Evolutionary conservation across 2,113 vertebrate genomes (phyloP).

Genomic region (Phrynocephalus versicolor): DNA sequence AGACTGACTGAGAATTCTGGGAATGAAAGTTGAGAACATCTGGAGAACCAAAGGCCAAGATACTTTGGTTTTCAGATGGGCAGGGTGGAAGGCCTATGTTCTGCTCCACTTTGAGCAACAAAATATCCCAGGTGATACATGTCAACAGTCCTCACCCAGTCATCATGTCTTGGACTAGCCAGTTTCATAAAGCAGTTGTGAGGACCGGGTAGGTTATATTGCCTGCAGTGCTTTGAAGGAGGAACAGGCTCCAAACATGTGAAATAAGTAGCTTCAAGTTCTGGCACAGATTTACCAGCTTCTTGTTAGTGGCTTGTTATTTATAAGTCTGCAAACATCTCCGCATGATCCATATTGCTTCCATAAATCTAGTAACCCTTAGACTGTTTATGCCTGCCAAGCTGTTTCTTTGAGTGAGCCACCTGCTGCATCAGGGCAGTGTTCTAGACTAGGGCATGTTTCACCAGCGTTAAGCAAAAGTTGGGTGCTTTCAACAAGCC

Average conservation of each 20-base stretch:
- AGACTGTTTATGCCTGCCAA: not conserved
- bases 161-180: not conserved
- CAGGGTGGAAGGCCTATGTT: not conserved
- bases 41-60: too few relatives aligned
- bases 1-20: too few relatives aligned
- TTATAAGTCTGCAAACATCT: not conserved
- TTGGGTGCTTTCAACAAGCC: not conserved
- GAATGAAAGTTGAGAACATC: too few relatives aligned
- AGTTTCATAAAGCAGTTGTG: not conserved
- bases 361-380: not conserved
- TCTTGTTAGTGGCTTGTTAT: not conserved
- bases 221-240: not conserved
- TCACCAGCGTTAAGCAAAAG: not conserved
- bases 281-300: not conserved
- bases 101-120: not conserved
- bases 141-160: not conserved
- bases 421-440: not conserved
- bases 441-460: not conserved
- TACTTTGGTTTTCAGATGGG: too few relatives aligned
- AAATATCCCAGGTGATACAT: not conserved
- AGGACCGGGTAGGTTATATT: not conserved
- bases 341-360: constrained; percentile 1
- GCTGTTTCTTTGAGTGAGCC: not conserved
- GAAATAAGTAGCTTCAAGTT: not conserved
- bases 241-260: not conserved